These are phyloP conservation scores for Indicator maculatus DNA, from an alignment of 2,113 vertebrate species.

Conservation along the genomic window DNA sequence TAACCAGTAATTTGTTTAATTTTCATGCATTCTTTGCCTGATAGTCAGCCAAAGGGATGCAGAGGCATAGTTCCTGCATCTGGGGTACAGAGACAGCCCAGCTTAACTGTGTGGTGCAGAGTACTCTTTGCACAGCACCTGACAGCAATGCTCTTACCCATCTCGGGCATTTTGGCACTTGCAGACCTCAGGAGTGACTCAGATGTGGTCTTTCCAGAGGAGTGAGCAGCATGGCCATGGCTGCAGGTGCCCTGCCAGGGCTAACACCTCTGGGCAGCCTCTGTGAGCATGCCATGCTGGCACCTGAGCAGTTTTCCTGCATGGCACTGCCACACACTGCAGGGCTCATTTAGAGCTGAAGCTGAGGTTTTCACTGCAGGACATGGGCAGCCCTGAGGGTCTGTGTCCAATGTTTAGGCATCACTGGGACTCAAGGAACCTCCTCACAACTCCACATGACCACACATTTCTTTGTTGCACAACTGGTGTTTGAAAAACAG, in stretches of 20 bases:
- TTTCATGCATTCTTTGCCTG: slow-evolving; percentile 58
- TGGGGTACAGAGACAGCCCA: not conserved
- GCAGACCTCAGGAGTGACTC: not conserved
- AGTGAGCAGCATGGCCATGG: not conserved
- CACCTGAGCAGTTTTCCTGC: not conserved
- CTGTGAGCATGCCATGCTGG: fast-evolving
- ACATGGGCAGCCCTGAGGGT: not conserved
- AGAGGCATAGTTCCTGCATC: not conserved
- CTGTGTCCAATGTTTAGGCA: no score
- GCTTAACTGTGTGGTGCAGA: fast-evolving
- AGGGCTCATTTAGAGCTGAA: not conserved
- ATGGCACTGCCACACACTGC: not conserved
- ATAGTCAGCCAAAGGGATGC: slow-evolving; percentile 1
- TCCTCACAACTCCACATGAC: not conserved
- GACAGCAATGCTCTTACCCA: not conserved
- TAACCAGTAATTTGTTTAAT: slow-evolving; percentile 64
- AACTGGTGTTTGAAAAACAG: not conserved
- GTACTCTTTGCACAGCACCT: not conserved
- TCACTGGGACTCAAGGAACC: not conserved
- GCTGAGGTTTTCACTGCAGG: not conserved
- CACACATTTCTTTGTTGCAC: not conserved
- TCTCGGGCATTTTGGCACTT: not conserved
- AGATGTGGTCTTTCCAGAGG: not conserved
- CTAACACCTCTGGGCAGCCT: not conserved
- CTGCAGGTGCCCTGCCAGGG: not conserved